phyloP scores from a whole-genome alignment of 2,113 vertebrate genomes.

The Oryzias celebensis region DNA sequence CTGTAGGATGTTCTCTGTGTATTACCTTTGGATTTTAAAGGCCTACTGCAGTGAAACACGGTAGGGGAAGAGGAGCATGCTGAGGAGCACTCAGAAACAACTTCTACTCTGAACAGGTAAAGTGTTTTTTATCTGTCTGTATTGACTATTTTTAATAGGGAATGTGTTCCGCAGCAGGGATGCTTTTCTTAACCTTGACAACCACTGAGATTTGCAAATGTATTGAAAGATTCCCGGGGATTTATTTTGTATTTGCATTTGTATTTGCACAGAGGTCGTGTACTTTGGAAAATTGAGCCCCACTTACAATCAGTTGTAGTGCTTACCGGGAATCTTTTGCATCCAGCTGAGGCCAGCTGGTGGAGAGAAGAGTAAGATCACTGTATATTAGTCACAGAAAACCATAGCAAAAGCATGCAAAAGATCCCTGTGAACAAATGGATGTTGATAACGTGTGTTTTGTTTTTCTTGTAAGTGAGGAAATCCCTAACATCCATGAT shows the following conservation, averaged over 20 bases:
- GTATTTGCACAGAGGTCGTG: slow-evolving; percentile 7
- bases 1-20: slow-evolving; percentile 9
- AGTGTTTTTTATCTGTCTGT: slow-evolving; percentile 15
- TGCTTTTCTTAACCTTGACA: slow-evolving; percentile 15
- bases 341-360: slow-evolving; percentile 8
- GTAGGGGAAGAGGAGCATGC: not conserved
- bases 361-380: not conserved
- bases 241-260: slow-evolving; percentile 28
- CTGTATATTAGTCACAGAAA: not conserved
- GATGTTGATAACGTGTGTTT: slow-evolving; percentile 3
- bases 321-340: slow-evolving; percentile 15
- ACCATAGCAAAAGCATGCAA: not conserved
- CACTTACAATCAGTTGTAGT: slow-evolving; percentile 23
- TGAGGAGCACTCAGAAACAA: not conserved
- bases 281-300: slow-evolving; percentile 11
- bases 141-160: slow-evolving; percentile 36
- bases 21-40: slow-evolving; percentile 12
- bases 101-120: slow-evolving; percentile 17
- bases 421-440: slow-evolving; percentile 1
- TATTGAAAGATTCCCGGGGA: slow-evolving; percentile 20
- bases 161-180: slow-evolving; percentile 9
- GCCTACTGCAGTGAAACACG: slow-evolving; percentile 1
- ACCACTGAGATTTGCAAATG: slow-evolving; percentile 18
- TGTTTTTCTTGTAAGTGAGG: no score
- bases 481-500: no score